Base-by-base conservation (phyloP, 2,113 vertebrate species). In the Dermatemys mawii region DNA sequence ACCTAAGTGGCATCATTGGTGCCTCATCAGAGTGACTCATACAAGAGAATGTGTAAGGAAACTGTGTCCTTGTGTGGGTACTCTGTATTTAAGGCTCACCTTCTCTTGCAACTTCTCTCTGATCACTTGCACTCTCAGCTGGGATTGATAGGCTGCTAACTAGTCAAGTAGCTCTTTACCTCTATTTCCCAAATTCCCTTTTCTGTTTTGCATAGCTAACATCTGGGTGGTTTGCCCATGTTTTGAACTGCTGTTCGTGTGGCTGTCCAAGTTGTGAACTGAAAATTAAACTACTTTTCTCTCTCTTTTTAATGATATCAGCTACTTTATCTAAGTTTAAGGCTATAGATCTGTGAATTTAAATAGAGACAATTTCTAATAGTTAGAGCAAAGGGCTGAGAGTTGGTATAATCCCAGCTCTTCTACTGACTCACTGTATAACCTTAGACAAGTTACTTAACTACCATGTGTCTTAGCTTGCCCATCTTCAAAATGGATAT, bases 21-120 rank as follows among this genome's bases (percentile, higher is more conserved):
- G 4, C 49, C n/a, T 97, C 89, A 78, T 78, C 78, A 38, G 2
- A 67, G 2, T 95, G 83, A 86, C 75, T 96, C 3, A 0, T 88
- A 87, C 51, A 90, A 70, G n/a, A 32, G 38, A 67, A 27, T 1
- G 11, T 49, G 35, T 60, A 22, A 32, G 27, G 0, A 0, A 12
- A 4, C n/a, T 8, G 3, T 4, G 49, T 38, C 17, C 44, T 76
- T 7, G 0, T 1, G 4, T 79, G 3, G 0, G 0, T 32, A 13
- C 19, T 5, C 0, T 3, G 1, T 49, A 48, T 22, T 51, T 35
- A 35, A 81, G 24, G 4, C 5, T n/a, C 32, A 70, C 21, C 5
- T 82, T 32, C 38, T 91, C 12, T 60, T 38, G 41, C 19, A 48
- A 26, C 35, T n/a, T 48, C 46, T 54, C 8, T 12, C 4, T 76